Percentiles rank a stretch among this genome's conserved stretches.
Evolutionary conservation across 2,888 invertebrate species (phyloP).

Genomic region (Melipona beecheii): DNA sequence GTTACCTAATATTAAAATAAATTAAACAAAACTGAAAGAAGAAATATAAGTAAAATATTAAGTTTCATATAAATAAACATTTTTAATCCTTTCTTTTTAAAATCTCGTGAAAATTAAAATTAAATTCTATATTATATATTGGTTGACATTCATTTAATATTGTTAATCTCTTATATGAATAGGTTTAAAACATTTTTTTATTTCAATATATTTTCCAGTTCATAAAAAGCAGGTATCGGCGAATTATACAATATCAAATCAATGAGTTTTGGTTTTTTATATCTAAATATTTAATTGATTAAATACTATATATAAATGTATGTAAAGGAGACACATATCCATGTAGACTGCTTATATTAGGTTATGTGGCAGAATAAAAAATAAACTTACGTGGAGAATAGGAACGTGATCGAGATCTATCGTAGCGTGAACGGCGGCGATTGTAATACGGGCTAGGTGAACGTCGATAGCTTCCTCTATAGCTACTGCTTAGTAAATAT

Average conservation of each 20-base stretch:
- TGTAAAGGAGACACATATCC: conserved; percentile 73
- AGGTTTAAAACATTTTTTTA: conserved; percentile 2
- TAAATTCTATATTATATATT: background rate
- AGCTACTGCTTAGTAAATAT: conserved; percentile 82
- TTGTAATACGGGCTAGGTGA: conserved; percentile 91
- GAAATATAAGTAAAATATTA: conserved; percentile 3
- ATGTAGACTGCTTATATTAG: conserved; percentile 77
- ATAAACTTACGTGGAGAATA: conserved; percentile 92
- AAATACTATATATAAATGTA: conserved; percentile 19
- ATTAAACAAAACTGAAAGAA: background rate
- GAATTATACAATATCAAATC: conserved; percentile 66
- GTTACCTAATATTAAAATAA: background rate
- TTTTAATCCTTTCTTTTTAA: background rate
- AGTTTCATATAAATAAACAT: background rate
- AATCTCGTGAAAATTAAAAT: background rate
- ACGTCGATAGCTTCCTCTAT: conserved; percentile 86
- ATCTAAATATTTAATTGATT: conserved; percentile 14
- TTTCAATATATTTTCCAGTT: background rate
- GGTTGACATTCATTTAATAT: background rate
- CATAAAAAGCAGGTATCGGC: background rate
- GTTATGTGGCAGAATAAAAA: conserved; percentile 48
- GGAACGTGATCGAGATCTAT: conserved; percentile 90
- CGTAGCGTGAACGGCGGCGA: conserved; percentile 88
- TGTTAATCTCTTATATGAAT: conserved; percentile 1
- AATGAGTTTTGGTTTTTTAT: conserved; percentile 50